Percentiles rank a stretch among this genome's conserved stretches.
These are phyloP conservation scores for Eulemur mongoz DNA, from an alignment of 2,797 vertebrate species.

Conservation along the genomic window DNA sequence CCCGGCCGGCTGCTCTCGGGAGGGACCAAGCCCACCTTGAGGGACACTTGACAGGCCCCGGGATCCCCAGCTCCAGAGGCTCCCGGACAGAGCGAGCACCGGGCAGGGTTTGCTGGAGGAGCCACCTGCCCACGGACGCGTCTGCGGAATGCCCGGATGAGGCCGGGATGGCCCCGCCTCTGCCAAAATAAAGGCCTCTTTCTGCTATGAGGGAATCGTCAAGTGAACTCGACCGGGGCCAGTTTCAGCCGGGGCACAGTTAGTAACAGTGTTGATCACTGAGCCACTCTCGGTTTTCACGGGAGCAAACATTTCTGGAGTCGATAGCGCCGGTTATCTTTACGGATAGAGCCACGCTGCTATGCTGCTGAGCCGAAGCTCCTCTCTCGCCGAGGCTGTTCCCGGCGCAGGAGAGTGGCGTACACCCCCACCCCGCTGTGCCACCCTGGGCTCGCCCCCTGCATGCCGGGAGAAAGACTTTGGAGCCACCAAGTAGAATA, in stretches of 20 bases:
- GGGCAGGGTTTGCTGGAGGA: fast-evolving
- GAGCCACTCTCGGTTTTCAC: conserved; percentile 74
- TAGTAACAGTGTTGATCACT: conserved; percentile 57
- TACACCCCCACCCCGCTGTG: not conserved
- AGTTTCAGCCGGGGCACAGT: not conserved
- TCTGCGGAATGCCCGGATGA: not conserved
- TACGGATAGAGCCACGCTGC: conserved; percentile 64
- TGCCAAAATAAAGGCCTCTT: not conserved
- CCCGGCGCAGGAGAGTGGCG: not conserved
- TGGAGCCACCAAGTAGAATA: not conserved
- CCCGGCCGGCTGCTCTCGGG: no score
- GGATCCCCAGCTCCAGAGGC: not conserved
- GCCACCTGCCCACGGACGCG: not conserved
- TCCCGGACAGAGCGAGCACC: fast-evolving
- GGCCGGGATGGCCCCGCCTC: not conserved
- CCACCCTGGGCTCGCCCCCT: not conserved
- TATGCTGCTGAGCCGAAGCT: conserved; percentile 79
- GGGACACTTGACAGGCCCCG: fast-evolving
- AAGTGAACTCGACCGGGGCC: not conserved
- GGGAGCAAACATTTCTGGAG: conserved; percentile 74
- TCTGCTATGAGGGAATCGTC: not conserved
- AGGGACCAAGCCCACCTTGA: not conserved
- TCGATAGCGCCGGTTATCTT: conserved; percentile 83
- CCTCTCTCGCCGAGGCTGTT: conserved; percentile 63
- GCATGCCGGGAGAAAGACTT: not conserved